phyloP scores from a whole-genome alignment of 2,797 vertebrate genomes.

The Sebastes reedi region DNA sequence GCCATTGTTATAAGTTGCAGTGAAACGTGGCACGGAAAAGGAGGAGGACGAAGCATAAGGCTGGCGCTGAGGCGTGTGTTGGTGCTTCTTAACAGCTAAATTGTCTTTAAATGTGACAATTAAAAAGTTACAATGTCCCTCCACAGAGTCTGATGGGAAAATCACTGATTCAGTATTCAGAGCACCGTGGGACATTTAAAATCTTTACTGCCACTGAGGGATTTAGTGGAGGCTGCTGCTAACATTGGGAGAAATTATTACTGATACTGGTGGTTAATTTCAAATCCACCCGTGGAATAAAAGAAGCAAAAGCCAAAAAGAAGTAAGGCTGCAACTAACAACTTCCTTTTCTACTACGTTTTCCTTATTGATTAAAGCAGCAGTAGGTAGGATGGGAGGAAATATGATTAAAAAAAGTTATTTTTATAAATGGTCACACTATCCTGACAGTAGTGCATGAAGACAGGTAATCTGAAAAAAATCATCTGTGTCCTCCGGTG shows the following conservation, averaged over 20 bases:
- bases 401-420: too few species aligned
- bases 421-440: too few species aligned
- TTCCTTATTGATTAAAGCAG: neutral
- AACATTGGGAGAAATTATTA: neutral
- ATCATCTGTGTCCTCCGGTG: too few species aligned
- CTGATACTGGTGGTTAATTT: neutral
- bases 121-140: neutral
- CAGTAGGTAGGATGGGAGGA: too few species aligned
- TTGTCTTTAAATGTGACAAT: neutral
- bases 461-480: too few species aligned
- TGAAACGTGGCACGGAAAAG: neutral
- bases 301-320: neutral
- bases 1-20: conserved; percentile 1
- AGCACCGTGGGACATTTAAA: neutral
- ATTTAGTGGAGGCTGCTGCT: neutral
- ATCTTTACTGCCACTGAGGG: neutral
- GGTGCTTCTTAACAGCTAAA: neutral
- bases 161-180: neutral
- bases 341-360: too few species aligned
- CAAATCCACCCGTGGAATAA: neutral
- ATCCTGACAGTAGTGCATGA: too few species aligned
- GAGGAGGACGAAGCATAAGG: neutral
- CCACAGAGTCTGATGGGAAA: neutral
- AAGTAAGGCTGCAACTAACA: too few species aligned
- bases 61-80: too few species aligned